Percentiles rank a stretch among this genome's conserved stretches.
Evolutionary conservation across 2,797 vertebrate genomes (phyloP).

Genomic region (Arremon brunneinucha): DNA sequence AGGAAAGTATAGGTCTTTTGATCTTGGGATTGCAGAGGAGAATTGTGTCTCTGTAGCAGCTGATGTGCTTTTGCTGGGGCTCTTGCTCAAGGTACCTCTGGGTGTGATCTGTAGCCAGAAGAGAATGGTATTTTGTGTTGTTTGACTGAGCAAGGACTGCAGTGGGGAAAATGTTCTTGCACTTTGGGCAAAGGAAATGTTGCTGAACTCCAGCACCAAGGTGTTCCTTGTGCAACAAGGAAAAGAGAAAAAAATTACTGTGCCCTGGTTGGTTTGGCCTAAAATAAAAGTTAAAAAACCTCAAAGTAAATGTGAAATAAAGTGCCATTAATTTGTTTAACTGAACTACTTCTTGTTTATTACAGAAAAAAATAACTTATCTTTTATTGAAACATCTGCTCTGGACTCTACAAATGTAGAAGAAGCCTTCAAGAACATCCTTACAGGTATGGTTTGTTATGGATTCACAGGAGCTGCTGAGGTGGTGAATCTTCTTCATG

Average conservation of each 20-base stretch:
- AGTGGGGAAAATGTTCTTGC: neutral
- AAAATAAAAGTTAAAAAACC: neutral
- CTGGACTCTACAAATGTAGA: slow-evolving; percentile 98
- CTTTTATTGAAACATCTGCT: slow-evolving; percentile 97
- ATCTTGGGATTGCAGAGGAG: neutral
- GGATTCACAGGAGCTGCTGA: neutral
- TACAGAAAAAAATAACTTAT: slow-evolving; percentile 96
- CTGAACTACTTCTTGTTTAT: slow-evolving; percentile 3
- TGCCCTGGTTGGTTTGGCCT: neutral
- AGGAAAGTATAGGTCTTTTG: neutral
- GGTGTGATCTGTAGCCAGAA: neutral
- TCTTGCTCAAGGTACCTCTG: neutral
- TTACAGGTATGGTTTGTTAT: slow-evolving; percentile 82
- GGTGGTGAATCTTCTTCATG: neutral
- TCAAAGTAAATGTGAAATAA: neutral
- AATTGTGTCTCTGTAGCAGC: neutral
- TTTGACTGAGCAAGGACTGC: neutral
- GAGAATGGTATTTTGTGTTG: neutral
- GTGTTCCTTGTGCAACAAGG: neutral
- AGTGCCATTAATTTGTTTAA: neutral
- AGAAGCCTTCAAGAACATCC: slow-evolving; percentile 98
- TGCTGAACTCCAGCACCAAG: neutral
- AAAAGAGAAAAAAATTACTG: neutral
- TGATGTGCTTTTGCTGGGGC: neutral
- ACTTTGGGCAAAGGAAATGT: neutral